Base-by-base conservation (phyloP, 2,113 vertebrate species). In the Todiramphus saurophagus region DNA sequence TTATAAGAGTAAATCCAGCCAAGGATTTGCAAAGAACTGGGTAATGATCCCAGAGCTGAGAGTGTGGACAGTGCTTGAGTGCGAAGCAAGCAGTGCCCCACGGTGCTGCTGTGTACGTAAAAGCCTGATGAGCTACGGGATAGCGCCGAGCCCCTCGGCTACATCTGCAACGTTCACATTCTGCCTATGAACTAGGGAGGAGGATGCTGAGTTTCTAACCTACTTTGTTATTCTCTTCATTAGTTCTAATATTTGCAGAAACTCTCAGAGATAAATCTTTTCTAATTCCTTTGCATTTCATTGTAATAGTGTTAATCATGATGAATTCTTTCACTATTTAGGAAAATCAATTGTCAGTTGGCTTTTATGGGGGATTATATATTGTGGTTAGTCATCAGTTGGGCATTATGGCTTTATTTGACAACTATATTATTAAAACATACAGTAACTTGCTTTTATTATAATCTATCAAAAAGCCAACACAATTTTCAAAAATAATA, bases 331-430 rank as follows among this genome's bases (percentile, higher is more conserved):
- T 90, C 92, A 91, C 92, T 95, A 93, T 96, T 98, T 97, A 96
- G 96, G 94, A 96, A 97, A 97, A 91, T 94, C 84, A 95, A 88
- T 96, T 97, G 97, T 97, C 98, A 97, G 77, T 98, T 98, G 97
- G 89, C 86, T 96, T 98, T 97, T 96, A 97, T 97, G 95, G 91
- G 95, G 90, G 95, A 86, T 94, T 96, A 93, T 74, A 66, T 81
- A 84, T 94, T 89, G 87, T 90, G 72, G 82, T 92, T 94, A 84
- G 60, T 95, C 95, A 94, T 96, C 94, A 88, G 86, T 91, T 92
- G 86, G 50, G 24, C 58, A 87, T 96, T 96, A 95, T 78, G 86
- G 78, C 86, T 93, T 97, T 96, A 95, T 90, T 93, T 94, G 96
- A 96, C 94, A 96, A 96, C 84, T 63, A 16, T 67, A 86, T 97